Base-by-base conservation (phyloP, 2,113 vertebrate species). In the Noturus placidus region DNA sequence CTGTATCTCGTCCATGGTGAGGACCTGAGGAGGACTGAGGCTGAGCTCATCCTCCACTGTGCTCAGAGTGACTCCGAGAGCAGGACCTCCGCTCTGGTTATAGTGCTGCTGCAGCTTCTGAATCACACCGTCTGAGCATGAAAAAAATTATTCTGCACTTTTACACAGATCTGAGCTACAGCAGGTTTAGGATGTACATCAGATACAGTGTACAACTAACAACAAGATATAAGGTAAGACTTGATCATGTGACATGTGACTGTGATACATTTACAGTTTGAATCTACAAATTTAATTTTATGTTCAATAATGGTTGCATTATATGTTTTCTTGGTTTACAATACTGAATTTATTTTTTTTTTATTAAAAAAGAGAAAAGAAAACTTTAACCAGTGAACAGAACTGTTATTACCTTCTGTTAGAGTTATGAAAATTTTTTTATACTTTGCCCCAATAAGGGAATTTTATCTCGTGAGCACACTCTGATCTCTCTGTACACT, bases 51-150 rank as follows among this genome's bases (percentile, higher is more conserved):
- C 96, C 88, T 96, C 95, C 70, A 99, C 91, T 88, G 96, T 96
- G 7, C 94, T 93, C 91, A 98, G 86, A n/a, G 87, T 95, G 88
- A 93, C 93, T 85, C 91, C 94, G 11, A 92, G 90, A 7, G 94
- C 93, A 3, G 94, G 94, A 85, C 94, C 90, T 0, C 91, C 93
- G 0, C 76, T 91, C 14, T 90, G 92, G 91, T 96, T 97, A 93
- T 97, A 99, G 69, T 95, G 97, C 72, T 94, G 95, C 91, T 99
- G 98, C 83, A 97, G 93, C 87, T 96, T 98, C 94, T 99, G 97
- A 89, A 99, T 98, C 89, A 93, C 52, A 20, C 93, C 91, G 65
- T 99, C 98, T 99, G 93, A 35, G 22, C 14, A 35, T 35, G 27
- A 25, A 30, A 83, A 9, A 56, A 35, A 46, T 42, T 2, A 42